phyloP scores from a whole-genome alignment of 2,797 vertebrate genomes.

The Coccyzus lansbergi region DNA sequence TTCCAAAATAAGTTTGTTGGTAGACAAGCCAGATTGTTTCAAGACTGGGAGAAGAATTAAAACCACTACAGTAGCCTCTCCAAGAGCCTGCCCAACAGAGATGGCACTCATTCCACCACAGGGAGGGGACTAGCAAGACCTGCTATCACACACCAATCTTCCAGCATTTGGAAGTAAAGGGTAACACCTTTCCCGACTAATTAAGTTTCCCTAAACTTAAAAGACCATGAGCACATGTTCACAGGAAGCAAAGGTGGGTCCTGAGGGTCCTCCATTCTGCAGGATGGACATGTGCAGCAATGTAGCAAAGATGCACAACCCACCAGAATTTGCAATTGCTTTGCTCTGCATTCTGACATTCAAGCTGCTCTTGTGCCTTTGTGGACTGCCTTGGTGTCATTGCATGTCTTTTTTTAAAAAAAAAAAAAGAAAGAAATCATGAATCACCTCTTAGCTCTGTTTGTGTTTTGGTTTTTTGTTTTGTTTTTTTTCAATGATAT shows the following conservation, averaged over 20 bases:
- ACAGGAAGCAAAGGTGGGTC: fast-evolving
- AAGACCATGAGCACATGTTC: not conserved
- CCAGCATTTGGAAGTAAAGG: not conserved
- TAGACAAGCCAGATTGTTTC: not conserved
- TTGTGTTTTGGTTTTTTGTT: too few species aligned
- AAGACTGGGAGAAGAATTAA: not conserved
- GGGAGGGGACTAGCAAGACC: not conserved
- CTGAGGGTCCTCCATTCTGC: not conserved
- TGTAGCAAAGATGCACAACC: not conserved
- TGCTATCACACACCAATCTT: not conserved
- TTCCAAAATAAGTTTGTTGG: not conserved
- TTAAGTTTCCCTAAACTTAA: not conserved
- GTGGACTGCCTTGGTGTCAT: too few species aligned
- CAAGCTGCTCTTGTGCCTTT: not conserved
- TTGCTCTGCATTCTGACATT: not conserved
- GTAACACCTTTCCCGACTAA: not conserved
- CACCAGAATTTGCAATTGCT: not conserved
- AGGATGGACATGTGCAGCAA: fast-evolving
- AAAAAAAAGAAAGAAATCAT: not conserved
- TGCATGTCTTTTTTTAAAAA: not conserved
- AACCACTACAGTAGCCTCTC: not conserved
- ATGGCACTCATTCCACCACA: fast-evolving
- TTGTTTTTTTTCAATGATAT: not conserved
- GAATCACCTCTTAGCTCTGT: not conserved
- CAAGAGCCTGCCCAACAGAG: not conserved